These are phyloP conservation scores for Holothuria scabra DNA, from an alignment of 53 echinoderm and acorn worm genomes.

Conservation along the genomic window DNA sequence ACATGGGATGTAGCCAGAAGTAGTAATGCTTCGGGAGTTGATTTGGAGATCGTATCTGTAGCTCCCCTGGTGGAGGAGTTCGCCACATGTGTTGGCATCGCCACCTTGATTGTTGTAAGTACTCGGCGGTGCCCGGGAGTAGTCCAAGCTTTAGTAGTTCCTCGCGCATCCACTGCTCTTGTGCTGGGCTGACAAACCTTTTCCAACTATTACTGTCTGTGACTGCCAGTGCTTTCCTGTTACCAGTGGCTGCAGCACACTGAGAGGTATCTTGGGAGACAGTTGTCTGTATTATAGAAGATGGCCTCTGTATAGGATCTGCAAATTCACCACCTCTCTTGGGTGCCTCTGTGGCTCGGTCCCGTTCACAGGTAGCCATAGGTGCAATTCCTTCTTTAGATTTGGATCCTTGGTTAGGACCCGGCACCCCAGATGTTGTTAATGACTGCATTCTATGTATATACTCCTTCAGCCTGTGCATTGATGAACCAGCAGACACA, in stretches of 20 bases:
- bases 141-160: constrained; percentile 32
- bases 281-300: neutral
- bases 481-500: constrained; percentile 17
- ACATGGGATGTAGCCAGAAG: constrained; percentile 44
- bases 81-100: constrained; percentile 29
- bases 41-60: neutral
- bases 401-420: neutral
- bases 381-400: neutral
- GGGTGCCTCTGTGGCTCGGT: constrained; percentile 12
- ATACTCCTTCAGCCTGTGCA: constrained; percentile 6
- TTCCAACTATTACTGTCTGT: neutral
- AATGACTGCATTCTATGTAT: neutral
- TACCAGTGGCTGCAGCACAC: neutral
- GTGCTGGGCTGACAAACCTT: constrained; percentile 5
- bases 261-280: neutral
- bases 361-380: neutral
- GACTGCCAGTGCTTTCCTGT: neutral
- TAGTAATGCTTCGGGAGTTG: neutral
- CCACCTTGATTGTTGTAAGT: constrained; percentile 38
- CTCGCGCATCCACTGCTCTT: constrained; percentile 24
- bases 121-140: constrained; percentile 15
- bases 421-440: neutral
- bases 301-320: neutral
- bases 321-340: neutral
- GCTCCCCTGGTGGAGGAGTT: constrained; percentile 44